Evolutionary conservation across 2,797 vertebrate species (phyloP).

Genomic region (Gephyroberyx darwinii): DNA sequence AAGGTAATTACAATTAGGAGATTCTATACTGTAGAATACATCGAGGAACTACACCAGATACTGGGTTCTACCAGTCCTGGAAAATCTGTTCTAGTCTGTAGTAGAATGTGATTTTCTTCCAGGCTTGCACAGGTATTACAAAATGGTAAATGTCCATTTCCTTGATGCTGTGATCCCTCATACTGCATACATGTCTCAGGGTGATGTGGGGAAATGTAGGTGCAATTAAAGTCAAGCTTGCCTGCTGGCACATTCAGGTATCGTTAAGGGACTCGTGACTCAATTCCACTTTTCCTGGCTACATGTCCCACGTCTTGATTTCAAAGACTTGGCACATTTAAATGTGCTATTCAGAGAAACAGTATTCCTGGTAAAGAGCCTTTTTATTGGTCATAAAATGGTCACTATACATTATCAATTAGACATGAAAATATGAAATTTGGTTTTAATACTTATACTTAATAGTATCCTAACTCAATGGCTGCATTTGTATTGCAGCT

Average conservation of each 20-base stretch:
- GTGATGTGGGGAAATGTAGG: neutral
- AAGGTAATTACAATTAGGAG: neutral
- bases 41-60: constrained; percentile 2
- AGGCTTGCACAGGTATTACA: neutral
- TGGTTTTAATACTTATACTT: no score
- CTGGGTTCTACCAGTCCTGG: neutral
- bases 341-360: constrained; percentile 3
- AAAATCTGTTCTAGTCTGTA: neutral
- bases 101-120: neutral
- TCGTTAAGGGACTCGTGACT: constrained; percentile 37
- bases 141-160: constrained; percentile 9
- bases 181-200: neutral
- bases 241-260: constrained; percentile 28
- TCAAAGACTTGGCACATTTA: constrained; percentile 23
- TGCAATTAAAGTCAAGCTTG: constrained; percentile 36
- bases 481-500: no score
- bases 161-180: constrained; percentile 18
- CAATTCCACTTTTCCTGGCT: constrained; percentile 54
- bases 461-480: no score
- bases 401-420: no score
- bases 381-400: neutral
- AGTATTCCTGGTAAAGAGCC: neutral
- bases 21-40: neutral
- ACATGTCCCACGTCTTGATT: constrained; percentile 24
- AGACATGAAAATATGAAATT: no score